Conservation (phyloP, 2,888 invertebrate species). For the Drosophila robusta region DNA sequence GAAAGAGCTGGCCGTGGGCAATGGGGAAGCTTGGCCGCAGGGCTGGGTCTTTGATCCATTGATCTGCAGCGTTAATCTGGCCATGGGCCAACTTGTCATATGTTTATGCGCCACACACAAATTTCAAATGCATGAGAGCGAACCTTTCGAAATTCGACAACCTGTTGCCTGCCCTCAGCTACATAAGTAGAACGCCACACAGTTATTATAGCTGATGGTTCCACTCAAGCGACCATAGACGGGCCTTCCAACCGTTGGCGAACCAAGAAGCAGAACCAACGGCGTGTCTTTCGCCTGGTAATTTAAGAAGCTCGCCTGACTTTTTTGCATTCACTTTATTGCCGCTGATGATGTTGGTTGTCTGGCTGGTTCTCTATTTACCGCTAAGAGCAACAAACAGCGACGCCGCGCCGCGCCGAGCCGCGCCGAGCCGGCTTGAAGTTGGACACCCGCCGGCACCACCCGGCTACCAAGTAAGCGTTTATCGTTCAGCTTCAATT, state of each 20-base stretch:
- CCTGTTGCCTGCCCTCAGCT: slow-evolving; percentile 49
- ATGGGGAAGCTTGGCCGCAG: slow-evolving; percentile 8
- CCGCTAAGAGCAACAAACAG: slow-evolving; percentile 77
- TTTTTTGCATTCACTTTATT: slow-evolving; percentile 70
- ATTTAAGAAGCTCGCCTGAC: slow-evolving; percentile 66
- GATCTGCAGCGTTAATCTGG: slow-evolving; percentile 35
- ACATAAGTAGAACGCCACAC: slow-evolving; percentile 53
- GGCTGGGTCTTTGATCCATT: slow-evolving; percentile 38
- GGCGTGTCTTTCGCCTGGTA: slow-evolving; percentile 53
- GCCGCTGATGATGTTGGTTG: slow-evolving; percentile 37
- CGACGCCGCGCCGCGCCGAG: slow-evolving; percentile 42
- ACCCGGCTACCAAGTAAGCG: slow-evolving; percentile 6
- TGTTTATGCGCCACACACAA: slow-evolving; percentile 37
- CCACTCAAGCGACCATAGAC: slow-evolving; percentile 51
- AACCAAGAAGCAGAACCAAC: slow-evolving; percentile 70
- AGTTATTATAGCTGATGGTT: slow-evolving; percentile 60
- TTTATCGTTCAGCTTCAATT: slow-evolving; percentile 34
- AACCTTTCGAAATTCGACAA: slow-evolving; percentile 60
- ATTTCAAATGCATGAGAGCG: slow-evolving; percentile 9
- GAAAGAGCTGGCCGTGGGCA: background rate
- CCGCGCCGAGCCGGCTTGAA: slow-evolving; percentile 35
- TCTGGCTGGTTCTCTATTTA: slow-evolving; percentile 60
- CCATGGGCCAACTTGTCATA: slow-evolving; percentile 45
- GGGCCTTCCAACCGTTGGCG: slow-evolving; percentile 40
- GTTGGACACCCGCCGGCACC: slow-evolving; percentile 40